Evolutionary conservation across 2,113 vertebrate genomes (phyloP), one percentile per base, ranked within the genome.

Genomic region (Ciconia stormi): DNA sequence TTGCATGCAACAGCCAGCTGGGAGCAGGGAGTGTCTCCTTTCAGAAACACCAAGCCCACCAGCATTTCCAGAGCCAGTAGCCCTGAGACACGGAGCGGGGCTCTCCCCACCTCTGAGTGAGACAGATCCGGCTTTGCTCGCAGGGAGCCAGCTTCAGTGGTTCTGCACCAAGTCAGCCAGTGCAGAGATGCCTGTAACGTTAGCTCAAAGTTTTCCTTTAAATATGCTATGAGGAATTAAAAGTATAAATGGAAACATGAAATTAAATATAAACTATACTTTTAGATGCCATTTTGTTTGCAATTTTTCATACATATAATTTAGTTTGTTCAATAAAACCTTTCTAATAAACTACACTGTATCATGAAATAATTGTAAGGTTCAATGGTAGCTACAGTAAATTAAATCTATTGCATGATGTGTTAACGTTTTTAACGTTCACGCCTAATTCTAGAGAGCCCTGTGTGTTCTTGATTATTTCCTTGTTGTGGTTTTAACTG

Each of bases 131-230:
- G 38, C 38, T 38, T 38, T 38, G 38, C 38, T 38, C 38, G 38
- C 38, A 38, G 38, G 38, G 38, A 38, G 38, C 38, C 38, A 38
- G 38, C 38, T 38, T 38, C 38, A 38, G 30, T 1, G 32, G 26
- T 42, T 55, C 61, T 36, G 63, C 36, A 7, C 52, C 32, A 2
- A 5, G 20, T 2, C 63, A 26, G 2, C 27, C 20, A 5, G 5
- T 0, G 7, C 0, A 44, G 32, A 46, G 29, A 3, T 7, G 32
- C 19, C 27, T 4, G 4, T 1, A 11, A 2, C 0, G 4, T 1
- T 0, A 3, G 36, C 82, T 40, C 4, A 1, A 78, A 4, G 42
- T 14, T 49, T 4, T 19, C 40, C 53, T 61, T 44, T 3, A 14
- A 17, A 4, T 1, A 36, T 6, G 5, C 10, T 9, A 5, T 0